These are phyloP conservation scores for Adelges cooleyi DNA, from an alignment of 1,140 invertebrate genomes.

Conservation along the genomic window DNA sequence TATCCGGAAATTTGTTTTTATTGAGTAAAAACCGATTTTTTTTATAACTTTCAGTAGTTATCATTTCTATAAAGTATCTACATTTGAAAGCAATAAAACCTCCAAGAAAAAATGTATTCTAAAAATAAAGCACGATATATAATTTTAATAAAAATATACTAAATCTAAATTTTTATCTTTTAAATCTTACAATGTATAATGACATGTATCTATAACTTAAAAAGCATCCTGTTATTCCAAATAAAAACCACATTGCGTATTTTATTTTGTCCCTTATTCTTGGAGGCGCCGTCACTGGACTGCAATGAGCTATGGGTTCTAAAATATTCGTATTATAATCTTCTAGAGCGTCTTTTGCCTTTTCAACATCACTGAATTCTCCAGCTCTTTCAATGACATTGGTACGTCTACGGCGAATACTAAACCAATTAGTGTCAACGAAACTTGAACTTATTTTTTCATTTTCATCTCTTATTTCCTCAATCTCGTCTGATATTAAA, in stretches of 20 bases:
- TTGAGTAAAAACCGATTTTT: background rate
- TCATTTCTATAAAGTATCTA: slow-evolving; percentile 3
- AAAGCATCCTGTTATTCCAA: background rate
- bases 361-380: background rate
- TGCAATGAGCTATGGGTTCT: background rate
- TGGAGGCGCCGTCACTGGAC: background rate
- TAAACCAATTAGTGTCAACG: background rate
- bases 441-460: slow-evolving; percentile 4
- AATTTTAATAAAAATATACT: too few relatives aligned
- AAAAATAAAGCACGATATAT: background rate
- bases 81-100: slow-evolving; percentile 1
- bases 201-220: slow-evolving; percentile 2
- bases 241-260: background rate
- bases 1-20: background rate
- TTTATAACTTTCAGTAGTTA: background rate
- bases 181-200: slow-evolving; percentile 4
- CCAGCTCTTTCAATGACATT: background rate
- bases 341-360: slow-evolving; percentile 12
- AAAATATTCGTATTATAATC: background rate
- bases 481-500: background rate
- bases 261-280: background rate
- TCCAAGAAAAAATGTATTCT: slow-evolving; percentile 18
- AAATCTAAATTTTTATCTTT: too few relatives aligned
- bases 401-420: background rate
- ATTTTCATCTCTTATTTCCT: background rate